Conservation (phyloP, 2,113 vertebrate genomes). For the Neogobius melanostomus region DNA sequence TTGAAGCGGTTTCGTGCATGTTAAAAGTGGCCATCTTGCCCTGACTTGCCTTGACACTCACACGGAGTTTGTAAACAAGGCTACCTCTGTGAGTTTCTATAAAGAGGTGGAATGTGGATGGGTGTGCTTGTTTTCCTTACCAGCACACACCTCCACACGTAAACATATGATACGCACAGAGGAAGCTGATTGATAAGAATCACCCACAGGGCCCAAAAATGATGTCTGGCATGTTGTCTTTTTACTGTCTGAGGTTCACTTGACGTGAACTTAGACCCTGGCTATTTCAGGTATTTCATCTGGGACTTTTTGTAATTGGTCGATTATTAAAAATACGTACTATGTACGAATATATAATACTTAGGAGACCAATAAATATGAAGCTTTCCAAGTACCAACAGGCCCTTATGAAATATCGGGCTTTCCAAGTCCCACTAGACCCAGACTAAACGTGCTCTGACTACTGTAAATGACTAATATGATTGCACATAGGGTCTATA, state of each 20-base stretch:
- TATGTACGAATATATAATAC: no score
- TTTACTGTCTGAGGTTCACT: neutral
- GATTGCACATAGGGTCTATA: no score
- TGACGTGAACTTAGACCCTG: neutral
- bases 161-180: neutral
- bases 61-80: conserved; percentile 17
- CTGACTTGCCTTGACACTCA: neutral
- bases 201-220: conserved; percentile 23
- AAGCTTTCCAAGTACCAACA: no score
- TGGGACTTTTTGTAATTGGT: neutral
- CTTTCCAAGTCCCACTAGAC: no score
- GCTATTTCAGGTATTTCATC: neutral
- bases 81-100: conserved; percentile 36
- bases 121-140: conserved; percentile 63
- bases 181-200: conserved; percentile 43
- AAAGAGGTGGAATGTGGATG: conserved; percentile 57
- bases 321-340: neutral
- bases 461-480: no score
- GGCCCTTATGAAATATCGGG: no score
- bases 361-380: no score
- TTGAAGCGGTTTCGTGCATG: neutral
- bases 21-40: neutral
- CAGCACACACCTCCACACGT: conserved; percentile 9
- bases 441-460: no score
- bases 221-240: conserved; percentile 12